Conservation (phyloP, 1,140 invertebrate species). For the Lasioglossum baleicum region DNA sequence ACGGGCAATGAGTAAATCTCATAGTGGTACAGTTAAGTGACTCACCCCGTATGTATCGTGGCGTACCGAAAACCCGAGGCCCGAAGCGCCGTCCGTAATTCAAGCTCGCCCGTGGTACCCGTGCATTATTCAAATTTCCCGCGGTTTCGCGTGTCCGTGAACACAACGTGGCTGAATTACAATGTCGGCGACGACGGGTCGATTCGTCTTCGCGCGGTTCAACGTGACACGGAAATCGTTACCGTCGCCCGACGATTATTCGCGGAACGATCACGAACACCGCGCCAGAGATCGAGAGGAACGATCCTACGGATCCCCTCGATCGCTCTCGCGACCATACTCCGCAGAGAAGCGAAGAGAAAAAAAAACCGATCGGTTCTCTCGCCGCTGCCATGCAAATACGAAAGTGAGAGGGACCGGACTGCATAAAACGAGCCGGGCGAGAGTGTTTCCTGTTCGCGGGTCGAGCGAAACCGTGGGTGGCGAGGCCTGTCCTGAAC, state of each 20-base stretch:
- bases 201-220: constrained; percentile 16
- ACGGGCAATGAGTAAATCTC: too few species aligned
- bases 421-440: constrained; percentile 62
- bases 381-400: constrained; percentile 66
- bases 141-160: neutral
- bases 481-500: constrained; percentile 70
- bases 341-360: neutral
- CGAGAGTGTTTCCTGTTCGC: constrained; percentile 69
- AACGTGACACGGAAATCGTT: constrained; percentile 34
- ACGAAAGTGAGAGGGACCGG: constrained; percentile 74
- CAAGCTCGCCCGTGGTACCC: constrained; percentile 9
- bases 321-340: too few species aligned
- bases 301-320: too few species aligned
- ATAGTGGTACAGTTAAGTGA: too few species aligned
- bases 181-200: neutral
- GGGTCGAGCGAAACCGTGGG: constrained; percentile 62
- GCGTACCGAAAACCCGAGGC: neutral
- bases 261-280: constrained; percentile 2
- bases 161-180: neutral
- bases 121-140: constrained; percentile 46
- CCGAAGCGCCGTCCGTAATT: constrained; percentile 23
- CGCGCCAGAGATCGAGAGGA: too few species aligned
- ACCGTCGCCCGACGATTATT: neutral
- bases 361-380: constrained; percentile 6
- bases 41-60: too few species aligned